Percentiles rank a stretch among this genome's conserved stretches.
phyloP scores from a whole-genome alignment of 2,888 invertebrate genomes.

The Coelinius sp. region DNA sequence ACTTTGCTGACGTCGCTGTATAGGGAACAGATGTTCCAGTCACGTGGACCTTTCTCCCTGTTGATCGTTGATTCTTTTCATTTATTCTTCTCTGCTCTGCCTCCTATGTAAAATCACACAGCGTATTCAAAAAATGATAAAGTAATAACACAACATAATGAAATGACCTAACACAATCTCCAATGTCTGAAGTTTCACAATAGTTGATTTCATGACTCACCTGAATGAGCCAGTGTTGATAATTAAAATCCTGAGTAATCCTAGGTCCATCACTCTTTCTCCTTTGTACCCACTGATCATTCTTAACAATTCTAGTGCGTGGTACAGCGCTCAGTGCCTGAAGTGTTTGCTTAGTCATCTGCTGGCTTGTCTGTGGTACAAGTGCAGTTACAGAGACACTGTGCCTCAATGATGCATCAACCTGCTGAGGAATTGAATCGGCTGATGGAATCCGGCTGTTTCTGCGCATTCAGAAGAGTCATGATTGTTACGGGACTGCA shows the following conservation, averaged over 20 bases:
- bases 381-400: conserved; percentile 65
- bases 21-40: conserved; percentile 66
- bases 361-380: conserved; percentile 71
- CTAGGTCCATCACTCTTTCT: conserved; percentile 72
- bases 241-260: conserved; percentile 74
- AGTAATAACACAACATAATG: not conserved
- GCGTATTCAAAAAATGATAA: not conserved
- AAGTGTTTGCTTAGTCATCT: conserved; percentile 81
- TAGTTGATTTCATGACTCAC: conserved; percentile 67
- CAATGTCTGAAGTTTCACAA: not conserved
- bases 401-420: conserved; percentile 69
- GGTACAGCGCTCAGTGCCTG: conserved; percentile 85
- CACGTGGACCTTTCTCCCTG: conserved; percentile 66
- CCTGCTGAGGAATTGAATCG: conserved; percentile 75
- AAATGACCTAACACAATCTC: not conserved
- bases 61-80: conserved; percentile 74
- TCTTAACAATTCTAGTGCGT: conserved; percentile 80
- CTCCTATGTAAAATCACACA: conserved; percentile 74
- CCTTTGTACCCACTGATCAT: conserved; percentile 81
- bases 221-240: conserved; percentile 94
- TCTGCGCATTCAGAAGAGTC: conserved; percentile 64
- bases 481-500: conserved; percentile 32
- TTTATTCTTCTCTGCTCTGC: conserved; percentile 88
- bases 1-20: conserved; percentile 60
- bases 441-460: conserved; percentile 76